These are phyloP conservation scores for Ptycholaimellus sp. DNA, from an alignment of 2,888 invertebrate species.

Conservation along the genomic window DNA sequence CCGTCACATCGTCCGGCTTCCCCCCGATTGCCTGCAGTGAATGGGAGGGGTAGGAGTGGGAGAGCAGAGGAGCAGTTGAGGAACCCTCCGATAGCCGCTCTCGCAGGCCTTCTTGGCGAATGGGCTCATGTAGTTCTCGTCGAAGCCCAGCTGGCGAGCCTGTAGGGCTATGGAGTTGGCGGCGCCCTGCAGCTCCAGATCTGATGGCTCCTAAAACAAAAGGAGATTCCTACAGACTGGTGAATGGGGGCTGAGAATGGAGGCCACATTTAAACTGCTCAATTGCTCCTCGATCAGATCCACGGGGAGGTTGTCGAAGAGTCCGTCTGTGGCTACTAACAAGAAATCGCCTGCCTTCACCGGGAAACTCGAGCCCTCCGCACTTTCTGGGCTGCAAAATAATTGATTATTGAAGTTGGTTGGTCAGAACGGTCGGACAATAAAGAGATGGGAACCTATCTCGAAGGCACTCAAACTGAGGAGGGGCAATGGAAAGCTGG, in stretches of 20 bases:
- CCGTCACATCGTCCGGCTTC: conserved; percentile 94
- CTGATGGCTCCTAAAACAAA: conserved; percentile 19
- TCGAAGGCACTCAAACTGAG: too few species aligned
- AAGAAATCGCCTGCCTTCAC: conserved; percentile 71
- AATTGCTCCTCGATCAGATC: conserved; percentile 63
- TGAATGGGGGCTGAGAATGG: not conserved
- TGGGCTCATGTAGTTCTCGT: conserved; percentile 77
- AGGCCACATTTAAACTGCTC: conserved; percentile 32
- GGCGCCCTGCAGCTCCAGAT: conserved; percentile 46
- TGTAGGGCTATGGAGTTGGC: conserved; percentile 83
- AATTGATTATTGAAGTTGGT: not conserved
- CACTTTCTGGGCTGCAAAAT: conserved; percentile 53
- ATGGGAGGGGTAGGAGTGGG: not conserved
- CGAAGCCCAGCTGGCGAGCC: conserved; percentile 75
- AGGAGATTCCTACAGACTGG: not conserved
- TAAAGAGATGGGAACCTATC: too few species aligned
- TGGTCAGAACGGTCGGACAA: not conserved
- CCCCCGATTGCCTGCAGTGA: conserved; percentile 50
- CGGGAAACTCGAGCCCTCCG: conserved; percentile 59
- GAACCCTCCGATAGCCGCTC: conserved; percentile 53
- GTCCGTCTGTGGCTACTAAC: conserved; percentile 82
- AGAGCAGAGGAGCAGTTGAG: not conserved
- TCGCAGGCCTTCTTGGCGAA: conserved; percentile 75
- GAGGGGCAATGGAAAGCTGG: conserved; percentile 75
- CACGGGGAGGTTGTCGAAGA: conserved; percentile 90